Evolutionary conservation across 2,797 vertebrate species (phyloP), one percentile per base, ranked within the genome.

Genomic region (Pachyuromys duprasi): DNA sequence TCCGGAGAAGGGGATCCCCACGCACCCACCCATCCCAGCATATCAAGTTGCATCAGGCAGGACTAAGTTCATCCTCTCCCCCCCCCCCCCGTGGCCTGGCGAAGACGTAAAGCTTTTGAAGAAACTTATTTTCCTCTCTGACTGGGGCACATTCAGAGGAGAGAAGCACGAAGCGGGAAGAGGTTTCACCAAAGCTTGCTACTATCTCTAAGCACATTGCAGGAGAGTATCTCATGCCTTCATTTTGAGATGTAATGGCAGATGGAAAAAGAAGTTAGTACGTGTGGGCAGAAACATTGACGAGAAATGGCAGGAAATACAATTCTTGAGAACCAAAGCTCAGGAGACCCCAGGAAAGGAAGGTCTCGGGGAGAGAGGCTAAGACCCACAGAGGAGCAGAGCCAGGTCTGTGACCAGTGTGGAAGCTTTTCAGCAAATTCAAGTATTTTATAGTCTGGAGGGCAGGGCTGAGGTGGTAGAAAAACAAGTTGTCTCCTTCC

Each of bases 371-470:
- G 92, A 22, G 65, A 26, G 76, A 26, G 39, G 18, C 70, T 75
- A 26, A 76, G 39, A 24, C 20, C 7, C 11, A 18, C 31, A 17
- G 62, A 62, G 76, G 26, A 90, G 11, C 69, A 93, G 24, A 80
- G 15, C 67, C 49, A 90, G 28, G 26, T 72, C 24, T 89, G 65
- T 92, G 74, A 67, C 81, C 42, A 42, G 4, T 63, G 60, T 62
- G 86, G 69, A 89, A 83, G 31, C n/a, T 76, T 28, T 94, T 78
- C 86, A 83, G 94, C 90, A 89, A 5, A 62, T 15, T 79, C 67
- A 33, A 78, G 36, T 70, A 49, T 86, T 95, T 97, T 76, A 96
- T 14, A 84, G 53, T 33, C 60, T 53, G n/a, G 45, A 89, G 53
- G 57, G 45, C 49, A 24, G 83, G 57, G 8, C 57, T 92, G 81